phyloP scores from a whole-genome alignment of 2,888 invertebrate genomes.

The Drosophila anomalata region DNA sequence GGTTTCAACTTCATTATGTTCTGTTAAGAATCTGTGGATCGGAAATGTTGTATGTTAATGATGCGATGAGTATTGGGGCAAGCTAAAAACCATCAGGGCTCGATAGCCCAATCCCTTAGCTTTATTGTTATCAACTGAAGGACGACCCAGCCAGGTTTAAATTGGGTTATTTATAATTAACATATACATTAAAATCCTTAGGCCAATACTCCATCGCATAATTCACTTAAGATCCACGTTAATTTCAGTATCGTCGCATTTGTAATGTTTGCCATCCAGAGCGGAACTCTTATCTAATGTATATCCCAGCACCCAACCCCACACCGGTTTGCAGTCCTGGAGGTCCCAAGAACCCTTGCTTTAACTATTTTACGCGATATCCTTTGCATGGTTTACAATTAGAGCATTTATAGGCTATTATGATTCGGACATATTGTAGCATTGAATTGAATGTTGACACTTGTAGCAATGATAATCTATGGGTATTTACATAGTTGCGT shows the following conservation, averaged over 20 bases:
- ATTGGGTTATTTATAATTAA: too few relatives aligned
- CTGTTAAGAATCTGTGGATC: constrained; percentile 2
- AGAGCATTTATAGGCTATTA: constrained; percentile 37
- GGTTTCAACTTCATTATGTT: constrained; percentile 45
- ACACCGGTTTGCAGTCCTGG: constrained; percentile 16
- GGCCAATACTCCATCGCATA: not conserved
- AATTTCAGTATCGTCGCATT: constrained; percentile 44
- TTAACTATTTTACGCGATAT: constrained; percentile 64
- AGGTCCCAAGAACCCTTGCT: constrained; percentile 49
- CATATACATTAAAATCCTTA: too few relatives aligned
- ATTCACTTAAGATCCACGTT: constrained; percentile 3
- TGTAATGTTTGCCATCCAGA: constrained; percentile 72
- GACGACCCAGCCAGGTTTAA: too few relatives aligned
- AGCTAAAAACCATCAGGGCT: not conserved
- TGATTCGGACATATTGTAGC: constrained; percentile 60
- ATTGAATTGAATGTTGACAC: constrained; percentile 71
- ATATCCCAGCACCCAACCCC: constrained; percentile 13
- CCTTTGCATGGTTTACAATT: constrained; percentile 37
- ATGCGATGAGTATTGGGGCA: not conserved
- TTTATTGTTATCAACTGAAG: not conserved
- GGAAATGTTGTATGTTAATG: too few relatives aligned
- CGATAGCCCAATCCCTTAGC: not conserved
- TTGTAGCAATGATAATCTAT: constrained; percentile 69
- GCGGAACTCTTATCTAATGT: constrained; percentile 22
- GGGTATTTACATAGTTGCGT: constrained; percentile 64